These are phyloP conservation scores for Peromyscus leucopus DNA, from an alignment of 2,113 vertebrate genomes.

Conservation along the genomic window DNA sequence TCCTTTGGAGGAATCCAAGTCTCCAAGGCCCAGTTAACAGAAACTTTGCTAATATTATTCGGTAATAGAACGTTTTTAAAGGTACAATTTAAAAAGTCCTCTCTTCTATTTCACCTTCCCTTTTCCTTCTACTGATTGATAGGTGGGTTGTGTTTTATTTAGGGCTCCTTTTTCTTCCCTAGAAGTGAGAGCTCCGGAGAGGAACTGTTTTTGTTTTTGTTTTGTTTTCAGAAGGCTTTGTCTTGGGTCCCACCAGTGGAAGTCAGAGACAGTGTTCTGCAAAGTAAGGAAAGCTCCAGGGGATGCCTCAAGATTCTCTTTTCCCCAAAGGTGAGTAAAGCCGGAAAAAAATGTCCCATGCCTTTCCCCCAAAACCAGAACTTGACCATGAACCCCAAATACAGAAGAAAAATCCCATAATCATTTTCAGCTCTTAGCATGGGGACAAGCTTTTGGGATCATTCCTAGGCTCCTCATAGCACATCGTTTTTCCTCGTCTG, in stretches of 20 bases:
- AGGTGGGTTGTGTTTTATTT: background rate
- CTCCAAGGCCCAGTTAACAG: background rate
- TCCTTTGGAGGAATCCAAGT: background rate
- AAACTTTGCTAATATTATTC: background rate
- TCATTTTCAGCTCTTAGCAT: background rate
- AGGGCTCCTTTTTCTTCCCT: background rate
- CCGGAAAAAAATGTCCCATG: background rate
- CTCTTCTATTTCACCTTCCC: background rate
- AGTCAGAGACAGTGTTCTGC: background rate
- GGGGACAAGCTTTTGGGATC: background rate
- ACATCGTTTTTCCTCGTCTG: background rate
- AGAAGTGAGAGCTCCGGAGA: background rate
- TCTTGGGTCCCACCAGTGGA: background rate
- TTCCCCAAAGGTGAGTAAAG: background rate
- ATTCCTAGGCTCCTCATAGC: background rate
- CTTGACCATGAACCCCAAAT: background rate
- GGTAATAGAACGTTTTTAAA: background rate
- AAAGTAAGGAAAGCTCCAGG: background rate
- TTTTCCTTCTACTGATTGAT: background rate
- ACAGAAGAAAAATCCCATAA: background rate
- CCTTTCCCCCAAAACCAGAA: background rate
- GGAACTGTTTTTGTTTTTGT: background rate
- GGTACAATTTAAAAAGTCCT: background rate
- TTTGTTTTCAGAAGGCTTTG: background rate
- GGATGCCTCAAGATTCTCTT: background rate